Percentiles rank a stretch among this genome's conserved stretches.
phyloP scores from a whole-genome alignment of 2,797 vertebrate genomes.

The Anolis apletophallus region DNA sequence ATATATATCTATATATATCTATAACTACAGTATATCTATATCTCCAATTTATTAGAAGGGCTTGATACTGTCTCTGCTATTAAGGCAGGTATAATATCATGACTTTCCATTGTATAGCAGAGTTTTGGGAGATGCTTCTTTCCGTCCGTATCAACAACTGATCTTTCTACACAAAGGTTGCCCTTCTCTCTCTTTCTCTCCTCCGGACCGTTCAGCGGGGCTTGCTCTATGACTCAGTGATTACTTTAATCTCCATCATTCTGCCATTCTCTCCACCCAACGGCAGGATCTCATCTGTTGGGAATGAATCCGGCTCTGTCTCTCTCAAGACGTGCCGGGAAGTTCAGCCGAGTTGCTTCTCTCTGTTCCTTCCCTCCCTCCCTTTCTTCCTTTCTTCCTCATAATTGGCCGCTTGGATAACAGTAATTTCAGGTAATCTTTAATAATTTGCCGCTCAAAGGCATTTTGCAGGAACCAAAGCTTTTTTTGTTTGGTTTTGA shows the following conservation, averaged over 20 bases:
- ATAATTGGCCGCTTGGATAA: conserved; percentile 57
- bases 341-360: not conserved
- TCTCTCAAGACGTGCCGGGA: conserved; percentile 16
- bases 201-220: fast-evolving
- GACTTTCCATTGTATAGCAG: not conserved
- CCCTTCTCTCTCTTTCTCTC: not conserved
- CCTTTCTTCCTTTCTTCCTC: conserved; percentile 27
- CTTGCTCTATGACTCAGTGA: not conserved
- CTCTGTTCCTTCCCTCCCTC: conserved; percentile 22
- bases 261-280: not conserved
- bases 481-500: conserved; percentile 52
- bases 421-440: conserved; percentile 67
- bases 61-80: too few relatives aligned
- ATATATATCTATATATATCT: too few relatives aligned
- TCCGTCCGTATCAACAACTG: not conserved
- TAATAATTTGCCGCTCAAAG: conserved; percentile 65
- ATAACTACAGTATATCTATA: too few relatives aligned
- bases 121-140: not conserved
- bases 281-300: conserved; percentile 30
- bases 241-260: conserved; percentile 26
- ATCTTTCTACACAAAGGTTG: fast-evolving
- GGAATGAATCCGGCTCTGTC: conserved; percentile 59
- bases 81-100: too few relatives aligned
- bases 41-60: too few relatives aligned
- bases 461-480: conserved; percentile 56